Percentiles rank a stretch among this genome's conserved stretches.
Evolutionary conservation across 2,797 vertebrate species (phyloP).

Genomic region (Sebastes steindachneri): DNA sequence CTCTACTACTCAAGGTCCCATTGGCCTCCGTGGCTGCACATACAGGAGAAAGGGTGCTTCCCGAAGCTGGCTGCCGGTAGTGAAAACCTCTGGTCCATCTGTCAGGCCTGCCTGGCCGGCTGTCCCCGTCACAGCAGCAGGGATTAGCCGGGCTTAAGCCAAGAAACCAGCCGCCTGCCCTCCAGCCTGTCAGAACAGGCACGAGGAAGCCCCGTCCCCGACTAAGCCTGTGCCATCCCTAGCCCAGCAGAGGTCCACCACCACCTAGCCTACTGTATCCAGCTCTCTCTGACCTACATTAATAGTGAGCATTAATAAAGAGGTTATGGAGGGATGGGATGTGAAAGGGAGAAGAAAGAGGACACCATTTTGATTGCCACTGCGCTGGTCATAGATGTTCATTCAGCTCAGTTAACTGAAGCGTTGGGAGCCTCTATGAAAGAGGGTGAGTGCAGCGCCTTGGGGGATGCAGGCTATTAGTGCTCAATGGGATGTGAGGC

Average conservation of each 20-base stretch:
- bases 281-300: conserved; percentile 58
- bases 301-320: conserved; percentile 28
- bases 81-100: conserved; percentile 76
- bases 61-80: conserved; percentile 28
- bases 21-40: background rate
- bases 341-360: conserved; percentile 41
- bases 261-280: conserved; percentile 35
- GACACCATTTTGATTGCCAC: conserved; percentile 57
- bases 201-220: conserved; percentile 51
- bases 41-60: conserved; percentile 29
- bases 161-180: conserved; percentile 64
- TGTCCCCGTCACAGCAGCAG: conserved; percentile 54
- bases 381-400: conserved; percentile 54
- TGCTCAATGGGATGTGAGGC: conserved; percentile 76
- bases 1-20: background rate
- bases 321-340: conserved; percentile 32
- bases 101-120: conserved; percentile 46
- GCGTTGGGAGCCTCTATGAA: conserved; percentile 64
- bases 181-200: conserved; percentile 45
- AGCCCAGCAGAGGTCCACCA: conserved; percentile 41
- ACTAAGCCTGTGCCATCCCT: conserved; percentile 41
- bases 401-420: conserved; percentile 71
- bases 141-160: conserved; percentile 75
- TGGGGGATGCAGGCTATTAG: conserved; percentile 78
- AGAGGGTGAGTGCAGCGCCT: conserved; percentile 69